Evolutionary conservation across 2,797 vertebrate genomes (phyloP).

Genomic region (Dendrocincla fuliginosa): DNA sequence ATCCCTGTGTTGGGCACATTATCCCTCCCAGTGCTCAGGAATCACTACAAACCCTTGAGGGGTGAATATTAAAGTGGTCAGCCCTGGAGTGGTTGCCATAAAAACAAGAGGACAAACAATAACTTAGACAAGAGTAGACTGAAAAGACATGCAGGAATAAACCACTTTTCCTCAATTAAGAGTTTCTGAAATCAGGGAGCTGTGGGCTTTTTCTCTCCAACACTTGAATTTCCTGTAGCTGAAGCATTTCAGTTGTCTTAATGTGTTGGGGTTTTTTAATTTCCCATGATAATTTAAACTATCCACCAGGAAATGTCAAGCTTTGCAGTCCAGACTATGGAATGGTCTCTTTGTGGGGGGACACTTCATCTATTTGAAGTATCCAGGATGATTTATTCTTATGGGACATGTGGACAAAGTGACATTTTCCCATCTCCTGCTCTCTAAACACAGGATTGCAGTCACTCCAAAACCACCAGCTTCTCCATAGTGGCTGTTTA

Average conservation of each 20-base stretch:
- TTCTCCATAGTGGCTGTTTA: neutral
- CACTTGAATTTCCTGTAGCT: neutral
- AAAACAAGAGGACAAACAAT: constrained; percentile 5
- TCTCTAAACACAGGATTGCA: neutral
- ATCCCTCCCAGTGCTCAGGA: neutral
- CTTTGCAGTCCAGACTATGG: neutral
- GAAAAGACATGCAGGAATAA: neutral
- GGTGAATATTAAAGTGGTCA: neutral
- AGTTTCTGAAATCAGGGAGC: neutral
- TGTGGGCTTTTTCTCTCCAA: neutral
- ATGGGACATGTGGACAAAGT: neutral
- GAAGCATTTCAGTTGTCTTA: neutral
- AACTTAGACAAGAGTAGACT: neutral
- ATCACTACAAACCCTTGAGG: neutral
- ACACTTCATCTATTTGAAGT: neutral
- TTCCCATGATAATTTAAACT: neutral
- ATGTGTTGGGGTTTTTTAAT: neutral
- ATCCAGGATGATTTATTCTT: constrained; percentile 12
- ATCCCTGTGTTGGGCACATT: rapidly evolving
- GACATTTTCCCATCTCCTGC: neutral
- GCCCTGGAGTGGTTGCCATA: neutral
- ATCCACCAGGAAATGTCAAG: neutral
- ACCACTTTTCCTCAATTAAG: neutral
- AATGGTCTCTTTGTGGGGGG: neutral
- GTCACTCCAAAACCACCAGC: neutral